Base-by-base conservation (phyloP, 2,888 invertebrate species). In the Hydrotaea cyrtoneurina region DNA sequence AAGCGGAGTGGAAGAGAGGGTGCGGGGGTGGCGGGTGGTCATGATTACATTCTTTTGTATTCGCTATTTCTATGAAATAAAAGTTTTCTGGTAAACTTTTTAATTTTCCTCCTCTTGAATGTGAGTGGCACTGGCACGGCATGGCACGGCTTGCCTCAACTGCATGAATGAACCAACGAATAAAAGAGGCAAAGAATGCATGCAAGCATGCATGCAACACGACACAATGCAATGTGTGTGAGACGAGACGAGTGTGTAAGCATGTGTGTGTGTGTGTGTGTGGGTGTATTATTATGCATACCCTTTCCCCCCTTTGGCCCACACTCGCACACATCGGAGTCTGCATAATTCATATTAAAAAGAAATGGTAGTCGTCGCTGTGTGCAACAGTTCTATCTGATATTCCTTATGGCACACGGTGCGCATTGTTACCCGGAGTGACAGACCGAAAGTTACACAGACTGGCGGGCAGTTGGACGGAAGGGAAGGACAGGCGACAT, bases 11-110 rank as follows among this genome's bases (percentile, higher is more conserved):
- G 13, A 5, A 31, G 62, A 26, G 62, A 31, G 31, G 62, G n/a
- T n/a, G n/a, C n/a, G n/a, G n/a, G n/a, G n/a, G n/a, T n/a, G n/a
- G n/a, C n/a, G n/a, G n/a, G n/a, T n/a, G n/a, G n/a, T n/a, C 31
- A 62, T 62, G 62, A 62, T 62, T 62, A 62, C 62, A 46, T 69
- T 69, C 46, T 66, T 43, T 66, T 66, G 66, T 66, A 39, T 23
- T 69, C 69, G 10, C 15, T 2, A 36, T 36, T 57, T 59, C n/a
- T 46, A 39, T 59, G 26, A 62, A 62, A 26, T 23, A 62, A 46
- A 62, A 74, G 55, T 74, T 74, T 39, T 36, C 57, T 62, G 72
- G 62, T 76, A 81, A 73, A 72, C 46, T 77, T 77, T 81, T 77
- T 81, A 73, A 81, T 81, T 76, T 76, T 72, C 43, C 36, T 71